These are phyloP conservation scores for Corvus moneduloides DNA, from an alignment of 2,113 vertebrate genomes.

Conservation along the genomic window DNA sequence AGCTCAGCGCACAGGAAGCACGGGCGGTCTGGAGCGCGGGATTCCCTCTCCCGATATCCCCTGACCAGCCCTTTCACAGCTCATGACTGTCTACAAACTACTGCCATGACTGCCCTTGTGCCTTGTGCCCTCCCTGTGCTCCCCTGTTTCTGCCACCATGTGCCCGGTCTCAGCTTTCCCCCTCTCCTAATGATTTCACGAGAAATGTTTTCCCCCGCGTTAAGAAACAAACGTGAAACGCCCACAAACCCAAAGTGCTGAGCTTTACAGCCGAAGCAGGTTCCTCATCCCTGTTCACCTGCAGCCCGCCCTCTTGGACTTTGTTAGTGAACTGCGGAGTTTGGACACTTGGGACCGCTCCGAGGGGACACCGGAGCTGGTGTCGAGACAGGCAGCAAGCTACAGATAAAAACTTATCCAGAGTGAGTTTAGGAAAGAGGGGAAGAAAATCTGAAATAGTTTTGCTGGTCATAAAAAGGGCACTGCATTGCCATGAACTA, in stretches of 20 bases:
- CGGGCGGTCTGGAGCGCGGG: accelerated
- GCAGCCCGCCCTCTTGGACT: not conserved
- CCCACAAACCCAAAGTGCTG: not conserved
- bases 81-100: accelerated
- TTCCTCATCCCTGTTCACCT: not conserved
- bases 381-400: not conserved
- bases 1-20: not conserved
- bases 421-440: not conserved
- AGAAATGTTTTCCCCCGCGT: accelerated
- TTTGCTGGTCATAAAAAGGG: not conserved
- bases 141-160: accelerated
- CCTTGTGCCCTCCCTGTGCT: not conserved
- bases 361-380: accelerated
- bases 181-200: not conserved
- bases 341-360: not conserved
- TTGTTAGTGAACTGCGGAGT: not conserved
- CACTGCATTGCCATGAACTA: not conserved
- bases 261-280: not conserved
- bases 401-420: not conserved
- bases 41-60: not conserved
- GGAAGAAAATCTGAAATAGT: not conserved
- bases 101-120: accelerated
- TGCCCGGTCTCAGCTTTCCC: not conserved
- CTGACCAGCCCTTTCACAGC: not conserved
- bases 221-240: not conserved